Conservation (phyloP, 2,113 vertebrate species). For the Planiliza haematocheilus region DNA sequence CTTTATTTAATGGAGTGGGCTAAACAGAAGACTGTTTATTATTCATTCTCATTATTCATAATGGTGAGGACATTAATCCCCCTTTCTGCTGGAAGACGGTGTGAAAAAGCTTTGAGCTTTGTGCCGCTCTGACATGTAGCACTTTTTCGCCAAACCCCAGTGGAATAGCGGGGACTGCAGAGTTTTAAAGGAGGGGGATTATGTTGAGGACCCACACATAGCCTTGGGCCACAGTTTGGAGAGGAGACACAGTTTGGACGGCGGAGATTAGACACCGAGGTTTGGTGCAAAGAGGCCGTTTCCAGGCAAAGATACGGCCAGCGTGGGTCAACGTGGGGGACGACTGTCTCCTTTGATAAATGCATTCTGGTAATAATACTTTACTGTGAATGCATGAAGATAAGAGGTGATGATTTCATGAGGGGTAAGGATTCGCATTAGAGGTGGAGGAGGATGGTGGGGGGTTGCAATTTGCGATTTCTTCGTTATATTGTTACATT, state of each 20-base stretch:
- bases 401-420: slow-evolving; percentile 36
- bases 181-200: slow-evolving; percentile 73
- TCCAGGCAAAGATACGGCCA: slow-evolving; percentile 37
- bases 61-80: slow-evolving; percentile 72
- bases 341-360: slow-evolving; percentile 31
- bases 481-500: slow-evolving; percentile 43
- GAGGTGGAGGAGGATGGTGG: too few relatives aligned
- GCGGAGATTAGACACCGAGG: slow-evolving; percentile 78
- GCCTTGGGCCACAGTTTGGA: slow-evolving; percentile 80
- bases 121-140: slow-evolving; percentile 47
- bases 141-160: slow-evolving; percentile 70
- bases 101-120: slow-evolving; percentile 63
- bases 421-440: slow-evolving; percentile 17
- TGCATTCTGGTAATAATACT: slow-evolving; percentile 34
- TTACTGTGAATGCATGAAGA: slow-evolving; percentile 42
- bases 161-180: slow-evolving; percentile 64
- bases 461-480: slow-evolving; percentile 17
- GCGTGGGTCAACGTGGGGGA: slow-evolving; percentile 39
- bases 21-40: slow-evolving; percentile 75
- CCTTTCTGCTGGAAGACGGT: slow-evolving; percentile 65
- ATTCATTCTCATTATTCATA: slow-evolving; percentile 78
- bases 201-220: slow-evolving; percentile 68
- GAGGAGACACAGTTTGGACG: slow-evolving; percentile 73
- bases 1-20: slow-evolving; percentile 52
- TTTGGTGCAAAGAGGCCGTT: slow-evolving; percentile 46